Conservation (phyloP, 2,888 invertebrate genomes). For the Portevinia maculata region DNA sequence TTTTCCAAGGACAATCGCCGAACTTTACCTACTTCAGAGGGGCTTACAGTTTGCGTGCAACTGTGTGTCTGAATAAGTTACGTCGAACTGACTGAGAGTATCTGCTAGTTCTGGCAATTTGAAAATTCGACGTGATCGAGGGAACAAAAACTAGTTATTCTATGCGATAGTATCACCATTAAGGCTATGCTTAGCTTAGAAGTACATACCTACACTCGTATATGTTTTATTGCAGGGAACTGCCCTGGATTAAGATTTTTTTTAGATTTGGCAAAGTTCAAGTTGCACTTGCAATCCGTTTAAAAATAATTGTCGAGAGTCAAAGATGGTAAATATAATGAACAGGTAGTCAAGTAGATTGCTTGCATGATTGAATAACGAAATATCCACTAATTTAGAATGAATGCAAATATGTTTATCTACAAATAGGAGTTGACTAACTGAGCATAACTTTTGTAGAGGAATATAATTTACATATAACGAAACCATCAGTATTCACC, state of each 20-base stretch:
- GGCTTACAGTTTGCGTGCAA: constrained; percentile 28
- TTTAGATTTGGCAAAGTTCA: constrained; percentile 51
- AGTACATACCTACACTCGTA: not conserved
- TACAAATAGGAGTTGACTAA: too few species aligned
- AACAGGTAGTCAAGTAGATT: constrained; percentile 33
- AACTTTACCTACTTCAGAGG: constrained; percentile 67
- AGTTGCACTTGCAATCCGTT: constrained; percentile 16
- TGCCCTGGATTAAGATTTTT: constrained; percentile 45
- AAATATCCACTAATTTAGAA: not conserved
- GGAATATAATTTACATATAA: not conserved
- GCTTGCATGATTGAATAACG: not conserved
- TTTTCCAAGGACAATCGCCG: constrained; percentile 64
- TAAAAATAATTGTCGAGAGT: not conserved
- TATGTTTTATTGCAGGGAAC: constrained; percentile 18
- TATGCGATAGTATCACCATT: constrained; percentile 47
- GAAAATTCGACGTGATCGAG: constrained; percentile 30
- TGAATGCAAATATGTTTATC: not conserved
- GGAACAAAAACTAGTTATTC: constrained; percentile 33
- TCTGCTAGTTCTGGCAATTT: constrained; percentile 4
- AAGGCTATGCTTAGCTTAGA: constrained; percentile 49
- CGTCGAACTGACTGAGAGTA: constrained; percentile 50
- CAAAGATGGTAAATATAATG: constrained; percentile 2
- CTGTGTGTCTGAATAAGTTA: constrained; percentile 21
- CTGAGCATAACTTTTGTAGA: not conserved
- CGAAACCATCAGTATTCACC: too few species aligned